These are phyloP conservation scores for Trinorchestia longiramus DNA, from an alignment of 1,140 invertebrate genomes.

Conservation along the genomic window DNA sequence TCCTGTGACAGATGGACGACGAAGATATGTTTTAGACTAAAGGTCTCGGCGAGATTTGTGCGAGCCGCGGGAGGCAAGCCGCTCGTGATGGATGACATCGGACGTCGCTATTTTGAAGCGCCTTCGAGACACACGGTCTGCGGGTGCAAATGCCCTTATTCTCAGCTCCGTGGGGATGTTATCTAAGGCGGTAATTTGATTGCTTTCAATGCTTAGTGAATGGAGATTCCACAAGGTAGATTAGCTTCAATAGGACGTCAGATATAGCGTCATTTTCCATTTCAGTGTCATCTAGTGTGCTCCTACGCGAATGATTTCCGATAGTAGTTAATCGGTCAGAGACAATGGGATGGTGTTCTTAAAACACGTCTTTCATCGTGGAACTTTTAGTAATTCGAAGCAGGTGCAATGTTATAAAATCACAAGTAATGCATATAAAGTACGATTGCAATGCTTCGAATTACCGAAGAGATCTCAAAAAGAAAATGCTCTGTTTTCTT, in stretches of 20 bases:
- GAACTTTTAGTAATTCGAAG: too few relatives aligned
- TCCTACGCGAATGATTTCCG: not conserved
- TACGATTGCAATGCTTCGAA: too few relatives aligned
- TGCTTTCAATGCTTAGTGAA: not conserved
- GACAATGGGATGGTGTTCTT: not conserved
- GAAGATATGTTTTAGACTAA: conserved; percentile 23
- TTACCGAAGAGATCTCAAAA: too few relatives aligned
- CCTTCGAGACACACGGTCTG: not conserved
- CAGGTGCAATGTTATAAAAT: too few relatives aligned
- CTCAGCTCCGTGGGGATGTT: not conserved
- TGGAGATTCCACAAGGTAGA: not conserved
- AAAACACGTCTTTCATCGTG: not conserved
- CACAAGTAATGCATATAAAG: too few relatives aligned
- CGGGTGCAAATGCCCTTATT: not conserved
- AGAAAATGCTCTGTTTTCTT: too few relatives aligned
- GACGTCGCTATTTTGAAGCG: not conserved
- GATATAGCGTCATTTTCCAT: not conserved
- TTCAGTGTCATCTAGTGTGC: not conserved
- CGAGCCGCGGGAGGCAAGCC: not conserved
- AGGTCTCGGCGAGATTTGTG: conserved; percentile 36
- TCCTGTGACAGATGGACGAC: conserved; percentile 9
- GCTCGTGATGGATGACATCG: not conserved
- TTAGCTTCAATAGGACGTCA: not conserved
- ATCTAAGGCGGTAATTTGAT: not conserved
- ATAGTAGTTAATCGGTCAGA: too few relatives aligned